Base-by-base conservation (phyloP, 2,113 vertebrate species). In the Paralichthys olivaceus region DNA sequence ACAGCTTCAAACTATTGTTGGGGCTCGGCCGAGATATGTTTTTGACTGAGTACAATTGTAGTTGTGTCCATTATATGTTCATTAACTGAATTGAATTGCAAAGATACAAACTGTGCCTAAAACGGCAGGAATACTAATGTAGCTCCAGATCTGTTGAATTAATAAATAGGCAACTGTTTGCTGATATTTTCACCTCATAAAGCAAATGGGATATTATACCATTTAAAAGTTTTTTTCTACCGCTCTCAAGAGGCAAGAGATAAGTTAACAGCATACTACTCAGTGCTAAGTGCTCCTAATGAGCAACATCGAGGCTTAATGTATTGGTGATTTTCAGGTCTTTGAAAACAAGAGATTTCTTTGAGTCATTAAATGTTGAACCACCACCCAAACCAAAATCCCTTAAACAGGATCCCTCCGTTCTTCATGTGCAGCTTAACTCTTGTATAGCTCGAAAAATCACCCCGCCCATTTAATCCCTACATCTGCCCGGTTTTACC, bases 401-500 rank as follows among this genome's bases (percentile, higher is more conserved):
- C 53, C 53, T 78, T 72, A 19, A 47, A 51, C 60, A 34, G 15
- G 22, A 55, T 4, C 19, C 17, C 25, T 62, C 43, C n/a, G 12
- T 28, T 75, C 40, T 69, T 76, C 29, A 67, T 74, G 75, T 58
- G 37, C 60, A 55, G 78, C 54, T 86, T 77, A 83, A 79, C 45
- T 72, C 57, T 56, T 2, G 37, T 12, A 34, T 34, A 59, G 66
- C 76, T 75, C 61, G n/a, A 23, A 80, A 84, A 84, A 69, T 75
- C 79, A 75, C 47, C 56, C 76, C 72, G 72, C 40, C 69, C 72
- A 49, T 77, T 77, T 80, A 86, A 87, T 80, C 83, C 74, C 43
- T 69, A 76, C 83, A 80, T 85, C 84, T 82, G 79, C 51, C 76
- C 79, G 54, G 61, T 47, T 60, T 60, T 59, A 61, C 72, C 60